Evolutionary conservation across 2,113 vertebrate genomes (phyloP).

Genomic region (Acrocephalus arundinaceus): DNA sequence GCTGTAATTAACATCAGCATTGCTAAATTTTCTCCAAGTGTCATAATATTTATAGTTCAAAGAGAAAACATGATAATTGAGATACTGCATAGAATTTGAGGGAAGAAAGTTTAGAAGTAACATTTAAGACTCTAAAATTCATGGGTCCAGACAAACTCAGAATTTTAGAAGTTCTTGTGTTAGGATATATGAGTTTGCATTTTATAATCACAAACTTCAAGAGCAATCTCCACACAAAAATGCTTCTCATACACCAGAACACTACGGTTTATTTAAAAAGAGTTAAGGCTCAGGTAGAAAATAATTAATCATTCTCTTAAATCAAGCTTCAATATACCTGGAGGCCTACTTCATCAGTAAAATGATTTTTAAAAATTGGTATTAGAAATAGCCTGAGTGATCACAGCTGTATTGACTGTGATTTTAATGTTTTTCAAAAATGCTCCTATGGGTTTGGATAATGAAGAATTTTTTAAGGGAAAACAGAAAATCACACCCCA

Average conservation of each 20-base stretch:
- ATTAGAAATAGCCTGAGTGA: background rate
- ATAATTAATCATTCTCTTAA: background rate
- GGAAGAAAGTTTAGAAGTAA: background rate
- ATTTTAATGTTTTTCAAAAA: constrained; percentile 14
- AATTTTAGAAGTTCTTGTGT: background rate
- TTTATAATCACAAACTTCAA: background rate
- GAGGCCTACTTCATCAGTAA: background rate
- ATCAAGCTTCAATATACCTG: background rate
- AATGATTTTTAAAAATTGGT: background rate
- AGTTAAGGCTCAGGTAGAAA: background rate
- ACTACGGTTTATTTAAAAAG: background rate
- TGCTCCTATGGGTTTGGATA: background rate
- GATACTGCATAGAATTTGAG: background rate
- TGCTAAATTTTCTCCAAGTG: background rate
- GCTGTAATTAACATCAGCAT: background rate
- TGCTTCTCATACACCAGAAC: background rate
- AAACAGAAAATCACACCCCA: background rate
- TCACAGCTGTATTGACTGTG: background rate
- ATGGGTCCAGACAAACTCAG: background rate
- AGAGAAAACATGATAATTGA: background rate
- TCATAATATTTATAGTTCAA: background rate
- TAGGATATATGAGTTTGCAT: background rate
- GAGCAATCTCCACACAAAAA: background rate
- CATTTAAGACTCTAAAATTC: background rate
- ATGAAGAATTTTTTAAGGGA: background rate